Conservation (phyloP, 2,113 vertebrate species). For the Butastur rufipennis region DNA sequence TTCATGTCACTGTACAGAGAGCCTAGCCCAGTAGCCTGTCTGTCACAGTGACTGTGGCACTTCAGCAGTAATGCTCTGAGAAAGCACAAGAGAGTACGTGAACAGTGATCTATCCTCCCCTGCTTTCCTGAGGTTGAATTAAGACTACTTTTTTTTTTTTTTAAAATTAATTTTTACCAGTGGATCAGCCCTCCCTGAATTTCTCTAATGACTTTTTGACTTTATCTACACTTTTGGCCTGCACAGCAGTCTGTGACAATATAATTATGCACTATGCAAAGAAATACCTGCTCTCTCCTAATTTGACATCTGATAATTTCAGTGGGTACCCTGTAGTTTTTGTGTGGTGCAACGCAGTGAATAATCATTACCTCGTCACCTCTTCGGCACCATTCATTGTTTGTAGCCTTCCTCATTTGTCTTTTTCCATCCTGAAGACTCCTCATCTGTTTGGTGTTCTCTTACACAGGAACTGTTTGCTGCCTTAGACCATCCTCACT, state of each 20-base stretch:
- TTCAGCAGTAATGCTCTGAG: neutral
- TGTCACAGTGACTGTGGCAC: neutral
- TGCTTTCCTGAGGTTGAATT: neutral
- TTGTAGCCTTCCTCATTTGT: neutral
- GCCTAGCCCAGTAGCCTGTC: neutral
- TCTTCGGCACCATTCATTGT: neutral
- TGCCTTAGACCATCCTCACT: neutral
- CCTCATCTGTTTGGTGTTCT: neutral
- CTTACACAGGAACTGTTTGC: neutral
- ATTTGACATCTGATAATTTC: slow-evolving; percentile 53
- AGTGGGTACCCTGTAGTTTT: slow-evolving; percentile 18
- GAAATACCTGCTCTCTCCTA: neutral
- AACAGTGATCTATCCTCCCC: neutral
- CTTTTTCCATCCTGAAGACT: neutral
- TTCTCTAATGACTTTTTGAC: slow-evolving; percentile 24
- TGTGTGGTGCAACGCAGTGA: neutral
- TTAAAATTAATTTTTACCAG: neutral
- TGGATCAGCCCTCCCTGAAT: neutral
- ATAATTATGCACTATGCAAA: slow-evolving; percentile 37
- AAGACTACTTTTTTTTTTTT: neutral
- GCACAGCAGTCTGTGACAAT: slow-evolving; percentile 19
- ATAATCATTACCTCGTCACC: slow-evolving; percentile 38
- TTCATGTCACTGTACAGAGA: neutral
- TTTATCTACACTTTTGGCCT: slow-evolving; percentile 2
- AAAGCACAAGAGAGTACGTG: neutral